Evolutionary conservation across 2,888 invertebrate species (phyloP).

Genomic region (Dryococelus australis): DNA sequence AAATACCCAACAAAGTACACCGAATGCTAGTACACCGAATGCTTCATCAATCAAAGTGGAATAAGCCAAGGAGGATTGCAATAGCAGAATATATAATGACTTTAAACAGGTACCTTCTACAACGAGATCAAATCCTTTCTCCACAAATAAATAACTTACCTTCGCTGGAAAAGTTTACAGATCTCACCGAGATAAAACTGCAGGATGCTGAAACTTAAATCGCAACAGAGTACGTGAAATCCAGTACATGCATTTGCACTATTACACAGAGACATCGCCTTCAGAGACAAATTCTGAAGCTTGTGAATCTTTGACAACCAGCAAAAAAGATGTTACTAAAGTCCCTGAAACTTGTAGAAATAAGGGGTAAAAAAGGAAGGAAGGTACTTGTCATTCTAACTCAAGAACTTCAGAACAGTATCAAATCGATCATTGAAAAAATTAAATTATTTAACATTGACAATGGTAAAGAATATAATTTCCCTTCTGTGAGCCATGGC

Average conservation of each 20-base stretch:
- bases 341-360: background rate
- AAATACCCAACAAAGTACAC: no score
- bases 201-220: background rate
- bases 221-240: background rate
- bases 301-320: background rate
- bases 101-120: no score
- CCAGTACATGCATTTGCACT: background rate
- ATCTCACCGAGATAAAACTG: background rate
- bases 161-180: no score
- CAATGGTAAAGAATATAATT: background rate
- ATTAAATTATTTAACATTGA: background rate
- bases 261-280: background rate
- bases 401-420: background rate
- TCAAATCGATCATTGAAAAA: background rate
- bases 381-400: background rate
- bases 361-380: background rate
- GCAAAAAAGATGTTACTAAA: background rate
- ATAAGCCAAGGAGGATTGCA: no score
- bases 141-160: no score
- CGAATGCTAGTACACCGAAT: no score
- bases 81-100: no score
- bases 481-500: background rate
- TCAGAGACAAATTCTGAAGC: background rate
- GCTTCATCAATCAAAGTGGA: no score
- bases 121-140: no score